These are phyloP conservation scores for Drosophila bipectinata DNA, from an alignment of 1,140 invertebrate genomes.

Conservation along the genomic window DNA sequence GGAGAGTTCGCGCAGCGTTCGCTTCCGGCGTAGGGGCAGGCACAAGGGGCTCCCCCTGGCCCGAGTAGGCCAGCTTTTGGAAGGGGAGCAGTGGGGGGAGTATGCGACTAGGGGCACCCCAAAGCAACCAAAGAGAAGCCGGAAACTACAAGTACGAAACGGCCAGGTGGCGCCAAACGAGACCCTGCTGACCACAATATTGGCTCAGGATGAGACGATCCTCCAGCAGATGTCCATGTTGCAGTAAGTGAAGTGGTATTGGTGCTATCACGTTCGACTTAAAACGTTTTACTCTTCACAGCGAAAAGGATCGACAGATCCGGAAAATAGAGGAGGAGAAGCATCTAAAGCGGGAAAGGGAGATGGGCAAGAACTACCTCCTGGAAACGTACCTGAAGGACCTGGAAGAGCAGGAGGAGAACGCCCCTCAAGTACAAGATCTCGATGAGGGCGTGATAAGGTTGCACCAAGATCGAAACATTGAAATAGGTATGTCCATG, in stretches of 20 bases:
- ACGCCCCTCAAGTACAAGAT: slow-evolving; percentile 22
- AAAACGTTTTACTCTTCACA: slow-evolving; percentile 65
- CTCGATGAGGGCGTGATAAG: slow-evolving; percentile 70
- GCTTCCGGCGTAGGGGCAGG: slow-evolving; percentile 67
- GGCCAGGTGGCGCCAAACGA: slow-evolving; percentile 85
- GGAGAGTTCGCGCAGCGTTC: slow-evolving; percentile 73
- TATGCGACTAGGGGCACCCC: neutral
- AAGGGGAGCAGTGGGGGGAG: slow-evolving; percentile 21
- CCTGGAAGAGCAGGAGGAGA: slow-evolving; percentile 84
- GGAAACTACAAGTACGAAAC: slow-evolving; percentile 13
- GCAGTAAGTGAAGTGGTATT: slow-evolving; percentile 83
- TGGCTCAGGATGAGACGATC: slow-evolving; percentile 93
- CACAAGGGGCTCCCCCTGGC: slow-evolving; percentile 34
- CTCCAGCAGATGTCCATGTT: slow-evolving; percentile 89
- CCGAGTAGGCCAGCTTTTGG: slow-evolving; percentile 14
- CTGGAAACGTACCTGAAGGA: slow-evolving; percentile 90
- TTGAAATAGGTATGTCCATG: slow-evolving; percentile 33
- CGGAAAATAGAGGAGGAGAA: slow-evolving; percentile 90
- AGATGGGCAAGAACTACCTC: slow-evolving; percentile 92
- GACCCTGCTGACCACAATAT: slow-evolving; percentile 89
- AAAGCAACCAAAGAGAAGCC: slow-evolving; percentile 63
- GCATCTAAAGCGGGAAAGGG: slow-evolving; percentile 88
- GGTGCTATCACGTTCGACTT: too few relatives aligned
- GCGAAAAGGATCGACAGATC: slow-evolving; percentile 91
- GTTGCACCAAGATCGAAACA: neutral